A percentile compares a stretch with the other conserved stretches of the same genome.
These are phyloP conservation scores for Protodeltote pygarga DNA, from an alignment of 2,888 invertebrate genomes.

Conservation along the genomic window DNA sequence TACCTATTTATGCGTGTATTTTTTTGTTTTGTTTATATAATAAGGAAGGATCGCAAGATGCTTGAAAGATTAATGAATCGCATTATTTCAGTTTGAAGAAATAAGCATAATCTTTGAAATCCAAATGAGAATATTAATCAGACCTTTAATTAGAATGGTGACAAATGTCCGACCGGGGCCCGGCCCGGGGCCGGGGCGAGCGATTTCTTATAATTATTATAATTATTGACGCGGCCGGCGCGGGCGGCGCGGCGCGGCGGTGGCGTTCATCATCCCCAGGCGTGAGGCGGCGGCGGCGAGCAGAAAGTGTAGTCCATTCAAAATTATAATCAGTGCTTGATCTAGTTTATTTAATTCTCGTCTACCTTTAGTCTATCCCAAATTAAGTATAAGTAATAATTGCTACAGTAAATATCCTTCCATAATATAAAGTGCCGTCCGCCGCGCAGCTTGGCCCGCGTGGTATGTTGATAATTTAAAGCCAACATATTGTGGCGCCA, in stretches of 20 bases:
- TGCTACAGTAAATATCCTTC: too few relatives aligned
- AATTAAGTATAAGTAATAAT: not conserved
- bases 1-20: too few relatives aligned
- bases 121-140: constrained; percentile 31
- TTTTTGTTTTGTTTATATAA: not conserved
- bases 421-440: too few relatives aligned
- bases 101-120: constrained; percentile 17
- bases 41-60: not conserved
- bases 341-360: not conserved
- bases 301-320: too few relatives aligned
- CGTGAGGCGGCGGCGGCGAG: too few relatives aligned
- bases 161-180: constrained; percentile 38
- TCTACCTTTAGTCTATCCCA: not conserved
- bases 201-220: constrained; percentile 40
- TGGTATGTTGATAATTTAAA: too few relatives aligned
- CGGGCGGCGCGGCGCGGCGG: not conserved
- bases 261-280: too few relatives aligned
- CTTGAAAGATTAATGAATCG: constrained; percentile 11
- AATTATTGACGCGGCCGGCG: constrained; percentile 15
- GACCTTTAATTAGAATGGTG: constrained; percentile 38
- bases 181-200: constrained; percentile 3
- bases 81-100: constrained; percentile 20
- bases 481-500: too few relatives aligned
- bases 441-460: too few relatives aligned
- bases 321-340: not conserved